These are phyloP conservation scores for Pachymerium ferrugineum DNA, from an alignment of 2,888 invertebrate species.

Conservation along the genomic window DNA sequence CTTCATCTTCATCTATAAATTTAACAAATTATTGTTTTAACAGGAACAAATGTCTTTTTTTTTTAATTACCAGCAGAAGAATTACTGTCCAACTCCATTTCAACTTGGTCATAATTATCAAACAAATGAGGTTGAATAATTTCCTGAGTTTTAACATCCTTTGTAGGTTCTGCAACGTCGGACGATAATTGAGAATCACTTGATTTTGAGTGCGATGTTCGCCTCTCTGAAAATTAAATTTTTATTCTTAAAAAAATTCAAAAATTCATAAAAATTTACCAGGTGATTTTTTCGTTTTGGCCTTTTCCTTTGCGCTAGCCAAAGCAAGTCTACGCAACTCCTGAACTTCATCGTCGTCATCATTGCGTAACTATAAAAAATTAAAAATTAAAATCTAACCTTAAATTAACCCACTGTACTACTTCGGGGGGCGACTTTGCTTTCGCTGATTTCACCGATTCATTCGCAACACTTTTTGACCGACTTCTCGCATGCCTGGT, in stretches of 20 bases:
- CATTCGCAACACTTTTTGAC: constrained; percentile 7
- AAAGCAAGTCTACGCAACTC: constrained; percentile 34
- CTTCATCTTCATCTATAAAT: constrained; percentile 10
- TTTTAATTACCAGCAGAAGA: not conserved
- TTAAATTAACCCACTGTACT: not conserved
- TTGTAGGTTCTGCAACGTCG: not conserved
- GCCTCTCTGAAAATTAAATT: not conserved
- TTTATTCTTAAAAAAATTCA: not conserved
- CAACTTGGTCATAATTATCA: constrained; percentile 37
- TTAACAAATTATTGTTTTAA: too few relatives aligned
- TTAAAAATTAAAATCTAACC: not conserved
- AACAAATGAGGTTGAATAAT: not conserved
- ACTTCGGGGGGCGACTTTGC: not conserved
- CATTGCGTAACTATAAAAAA: not conserved
- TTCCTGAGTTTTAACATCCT: not conserved
- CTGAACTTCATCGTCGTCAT: constrained; percentile 34
- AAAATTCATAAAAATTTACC: not conserved
- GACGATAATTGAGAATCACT: not conserved
- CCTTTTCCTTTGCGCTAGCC: constrained; percentile 28
- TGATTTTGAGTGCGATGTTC: not conserved
- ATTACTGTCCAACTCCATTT: constrained; percentile 36
- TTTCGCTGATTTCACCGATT: not conserved
- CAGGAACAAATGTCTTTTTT: too few relatives aligned
- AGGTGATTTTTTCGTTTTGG: not conserved
- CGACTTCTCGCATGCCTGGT: not conserved